Evolutionary conservation across 2,888 invertebrate species (phyloP).

Genomic region (Synergus japonicus): DNA sequence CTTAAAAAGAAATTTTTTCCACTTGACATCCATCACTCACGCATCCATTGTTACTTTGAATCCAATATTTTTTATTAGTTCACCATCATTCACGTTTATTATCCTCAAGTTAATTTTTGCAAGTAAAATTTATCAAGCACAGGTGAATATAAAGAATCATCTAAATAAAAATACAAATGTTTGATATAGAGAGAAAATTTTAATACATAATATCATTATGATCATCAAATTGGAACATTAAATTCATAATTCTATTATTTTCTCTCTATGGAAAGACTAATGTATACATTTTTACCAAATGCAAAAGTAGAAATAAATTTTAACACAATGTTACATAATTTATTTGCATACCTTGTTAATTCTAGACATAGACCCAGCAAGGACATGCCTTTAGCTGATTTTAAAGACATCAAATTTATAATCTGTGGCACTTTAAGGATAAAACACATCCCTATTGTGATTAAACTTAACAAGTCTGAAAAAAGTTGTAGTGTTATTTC

Average conservation of each 20-base stretch:
- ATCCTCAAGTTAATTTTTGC: neutral
- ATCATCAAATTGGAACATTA: too few relatives aligned
- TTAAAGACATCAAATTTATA: slow-evolving; percentile 81
- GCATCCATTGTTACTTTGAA: neutral
- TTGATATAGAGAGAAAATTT: slow-evolving; percentile 1
- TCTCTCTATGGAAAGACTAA: neutral
- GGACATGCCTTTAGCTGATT: slow-evolving; percentile 85
- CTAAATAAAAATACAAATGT: neutral
- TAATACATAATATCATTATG: neutral
- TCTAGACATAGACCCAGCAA: slow-evolving; percentile 84
- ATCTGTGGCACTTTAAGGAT: slow-evolving; percentile 92
- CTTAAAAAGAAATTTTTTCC: neutral
- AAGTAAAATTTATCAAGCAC: too few relatives aligned
- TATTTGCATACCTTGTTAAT: slow-evolving; percentile 82
- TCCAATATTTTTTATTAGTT: neutral
- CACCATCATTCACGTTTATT: neutral
- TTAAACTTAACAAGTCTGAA: slow-evolving; percentile 82
- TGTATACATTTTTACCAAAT: slow-evolving; percentile 15
- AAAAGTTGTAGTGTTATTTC: slow-evolving; percentile 68
- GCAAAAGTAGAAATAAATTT: slow-evolving; percentile 34
- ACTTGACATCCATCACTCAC: neutral
- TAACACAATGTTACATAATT: slow-evolving; percentile 38
- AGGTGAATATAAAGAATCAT: neutral
- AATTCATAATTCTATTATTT: neutral
- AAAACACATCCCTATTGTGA: slow-evolving; percentile 88